Evolutionary conservation across 2,888 invertebrate species (phyloP).

Genomic region (Acanthoscelides obtectus): DNA sequence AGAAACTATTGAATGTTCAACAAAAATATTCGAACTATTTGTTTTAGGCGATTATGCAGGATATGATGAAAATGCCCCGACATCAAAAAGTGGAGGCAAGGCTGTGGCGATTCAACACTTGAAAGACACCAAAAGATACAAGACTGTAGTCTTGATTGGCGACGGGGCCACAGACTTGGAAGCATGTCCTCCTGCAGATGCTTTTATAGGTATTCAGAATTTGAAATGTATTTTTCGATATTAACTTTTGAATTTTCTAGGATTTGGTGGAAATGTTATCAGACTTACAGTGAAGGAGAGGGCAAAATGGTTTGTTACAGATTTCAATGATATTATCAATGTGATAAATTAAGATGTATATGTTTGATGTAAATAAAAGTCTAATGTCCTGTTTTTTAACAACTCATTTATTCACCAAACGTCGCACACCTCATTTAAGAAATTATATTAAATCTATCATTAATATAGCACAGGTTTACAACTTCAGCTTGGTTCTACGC

Average conservation of each 20-base stretch:
- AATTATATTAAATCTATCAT: background rate
- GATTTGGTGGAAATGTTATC: conserved; percentile 91
- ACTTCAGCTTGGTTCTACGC: conserved; percentile 97
- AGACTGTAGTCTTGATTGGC: conserved; percentile 83
- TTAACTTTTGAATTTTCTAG: conserved; percentile 46
- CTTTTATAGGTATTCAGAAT: conserved; percentile 65
- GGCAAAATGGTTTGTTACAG: conserved; percentile 83
- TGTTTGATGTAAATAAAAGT: background rate
- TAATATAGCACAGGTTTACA: conserved; percentile 61
- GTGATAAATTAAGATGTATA: conserved; percentile 17
- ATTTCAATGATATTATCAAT: conserved; percentile 75
- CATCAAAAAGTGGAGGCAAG: conserved; percentile 90
- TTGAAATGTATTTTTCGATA: background rate
- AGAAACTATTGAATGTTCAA: too few species aligned
- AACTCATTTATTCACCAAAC: background rate
- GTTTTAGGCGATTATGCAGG: conserved; percentile 82
- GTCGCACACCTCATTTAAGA: background rate
- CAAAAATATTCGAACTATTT: too few species aligned
- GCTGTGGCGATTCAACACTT: conserved; percentile 76
- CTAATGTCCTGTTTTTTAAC: background rate
- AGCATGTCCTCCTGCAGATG: conserved; percentile 87
- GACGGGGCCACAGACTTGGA: conserved; percentile 97
- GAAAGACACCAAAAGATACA: conserved; percentile 66
- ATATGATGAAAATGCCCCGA: conserved; percentile 88
- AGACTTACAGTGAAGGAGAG: conserved; percentile 77